Evolutionary conservation across 2,888 invertebrate species (phyloP), one percentile per base, ranked within the genome.

Genomic region (Tenthredo mesomela): DNA sequence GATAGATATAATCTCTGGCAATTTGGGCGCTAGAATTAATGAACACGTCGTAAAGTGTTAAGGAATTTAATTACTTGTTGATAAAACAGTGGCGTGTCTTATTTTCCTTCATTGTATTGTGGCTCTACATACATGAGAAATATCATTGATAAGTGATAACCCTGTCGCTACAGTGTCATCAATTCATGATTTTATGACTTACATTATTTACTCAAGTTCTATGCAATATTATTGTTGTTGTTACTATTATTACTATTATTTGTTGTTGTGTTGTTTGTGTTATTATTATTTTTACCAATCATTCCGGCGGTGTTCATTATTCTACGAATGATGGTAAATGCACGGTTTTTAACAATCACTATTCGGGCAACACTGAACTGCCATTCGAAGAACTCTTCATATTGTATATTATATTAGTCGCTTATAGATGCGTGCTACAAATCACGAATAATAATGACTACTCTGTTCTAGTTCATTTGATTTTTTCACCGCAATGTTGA

Each of bases 151-250:
- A 90, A 87, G 58, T 84, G 92, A 92, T 92, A 92, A 92, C 92
- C 91, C 89, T 86, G 88, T 84, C 86, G 88, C 87, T 84, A 87
- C 88, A 91, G 90, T 91, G 91, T 91, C 90, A 90, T 89, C 90
- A 88, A 88, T 89, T 87, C 84, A 86, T 78, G 85, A 86, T 88
- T 88, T 88, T 86, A 88, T 77, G 85, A 88, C 86, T 83, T 73
- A 21, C 70, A 82, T 47, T 70, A 50, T 67, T 82, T 33, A 80
- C 21, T 61, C 21, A 21, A 43, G 67, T 70, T 15, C 47, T 29
- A 33, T 33, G 33, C 61, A 40, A 80, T 61, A 61, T 80, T 80
- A 37, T 37, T 40, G 40, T 58, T 80, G 7, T 67, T 82, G 37
- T 58, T 40, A 25, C 25, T 82, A 10, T 25, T 21, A n/a, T 21